Evolutionary conservation across 2,797 vertebrate species (phyloP).

Genomic region (Denticeps clupeoides): DNA sequence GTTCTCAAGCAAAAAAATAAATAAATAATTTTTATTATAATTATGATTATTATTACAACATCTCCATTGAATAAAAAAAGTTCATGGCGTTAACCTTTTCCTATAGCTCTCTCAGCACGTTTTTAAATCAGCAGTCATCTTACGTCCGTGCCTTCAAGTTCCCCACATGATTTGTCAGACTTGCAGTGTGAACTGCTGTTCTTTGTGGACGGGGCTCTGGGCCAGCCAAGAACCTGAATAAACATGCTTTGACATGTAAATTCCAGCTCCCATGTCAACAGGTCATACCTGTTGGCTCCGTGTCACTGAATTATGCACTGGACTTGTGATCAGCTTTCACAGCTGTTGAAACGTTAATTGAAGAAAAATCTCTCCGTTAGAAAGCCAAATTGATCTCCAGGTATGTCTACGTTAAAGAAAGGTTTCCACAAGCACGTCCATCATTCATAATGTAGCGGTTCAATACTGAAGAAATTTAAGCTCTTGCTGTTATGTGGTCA

Average conservation of each 20-base stretch:
- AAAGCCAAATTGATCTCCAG: conserved; percentile 12
- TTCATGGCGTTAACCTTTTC: no score
- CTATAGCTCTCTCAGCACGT: no score
- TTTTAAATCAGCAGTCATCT: no score
- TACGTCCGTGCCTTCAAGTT: background rate
- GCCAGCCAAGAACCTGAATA: conserved; percentile 24
- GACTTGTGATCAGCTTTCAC: conserved; percentile 23
- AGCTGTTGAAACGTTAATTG: conserved; percentile 23
- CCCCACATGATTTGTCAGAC: conserved; percentile 6
- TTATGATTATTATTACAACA: no score
- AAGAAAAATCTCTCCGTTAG: conserved; percentile 11
- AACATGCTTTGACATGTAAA: conserved; percentile 41
- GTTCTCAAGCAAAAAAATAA: no score
- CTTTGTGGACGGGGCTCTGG: conserved; percentile 13
- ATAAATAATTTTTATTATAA: no score
- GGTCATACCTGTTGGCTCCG: conserved; percentile 7
- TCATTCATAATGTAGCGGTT: background rate
- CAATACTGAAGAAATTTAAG: background rate
- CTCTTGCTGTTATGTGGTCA: background rate
- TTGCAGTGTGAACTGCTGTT: conserved; percentile 11
- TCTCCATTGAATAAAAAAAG: no score
- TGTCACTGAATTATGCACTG: conserved; percentile 30
- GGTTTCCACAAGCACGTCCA: background rate
- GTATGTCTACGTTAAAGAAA: conserved; percentile 1
- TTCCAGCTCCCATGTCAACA: conserved; percentile 22